These are phyloP conservation scores for Cosmia trapezina DNA, from an alignment of 2,888 invertebrate species.

Conservation along the genomic window DNA sequence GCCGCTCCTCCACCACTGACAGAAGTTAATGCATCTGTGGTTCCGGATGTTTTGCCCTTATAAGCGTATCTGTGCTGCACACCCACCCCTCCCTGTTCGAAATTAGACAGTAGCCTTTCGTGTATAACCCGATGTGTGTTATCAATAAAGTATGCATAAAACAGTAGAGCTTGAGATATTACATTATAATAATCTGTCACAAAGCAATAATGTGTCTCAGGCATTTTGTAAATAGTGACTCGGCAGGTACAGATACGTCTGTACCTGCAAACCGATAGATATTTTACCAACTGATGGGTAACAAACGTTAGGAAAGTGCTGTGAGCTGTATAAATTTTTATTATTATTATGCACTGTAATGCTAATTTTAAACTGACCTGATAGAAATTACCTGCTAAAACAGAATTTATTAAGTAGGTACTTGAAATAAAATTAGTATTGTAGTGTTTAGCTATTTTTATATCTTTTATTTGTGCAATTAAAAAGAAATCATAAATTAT, in stretches of 20 bases:
- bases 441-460: neutral
- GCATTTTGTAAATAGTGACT: constrained; percentile 41
- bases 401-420: neutral
- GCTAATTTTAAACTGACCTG: neutral
- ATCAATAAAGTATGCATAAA: constrained; percentile 37
- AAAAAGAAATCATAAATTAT: neutral
- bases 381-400: neutral
- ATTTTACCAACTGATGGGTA: constrained; percentile 17
- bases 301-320: constrained; percentile 9
- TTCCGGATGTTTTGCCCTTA: constrained; percentile 37
- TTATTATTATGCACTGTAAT: neutral
- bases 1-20: constrained; percentile 80
- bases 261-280: neutral
- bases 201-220: constrained; percentile 52
- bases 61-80: constrained; percentile 38
- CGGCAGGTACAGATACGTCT: too few species aligned
- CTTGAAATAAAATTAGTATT: neutral
- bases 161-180: constrained; percentile 42
- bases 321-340: neutral
- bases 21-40: constrained; percentile 65
- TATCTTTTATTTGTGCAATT: neutral
- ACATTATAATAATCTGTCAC: constrained; percentile 35
- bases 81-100: constrained; percentile 40
- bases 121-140: constrained; percentile 50
- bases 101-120: constrained; percentile 53